Base-by-base conservation (phyloP, 2,797 vertebrate genomes). In the Eleutherodactylus coqui region DNA sequence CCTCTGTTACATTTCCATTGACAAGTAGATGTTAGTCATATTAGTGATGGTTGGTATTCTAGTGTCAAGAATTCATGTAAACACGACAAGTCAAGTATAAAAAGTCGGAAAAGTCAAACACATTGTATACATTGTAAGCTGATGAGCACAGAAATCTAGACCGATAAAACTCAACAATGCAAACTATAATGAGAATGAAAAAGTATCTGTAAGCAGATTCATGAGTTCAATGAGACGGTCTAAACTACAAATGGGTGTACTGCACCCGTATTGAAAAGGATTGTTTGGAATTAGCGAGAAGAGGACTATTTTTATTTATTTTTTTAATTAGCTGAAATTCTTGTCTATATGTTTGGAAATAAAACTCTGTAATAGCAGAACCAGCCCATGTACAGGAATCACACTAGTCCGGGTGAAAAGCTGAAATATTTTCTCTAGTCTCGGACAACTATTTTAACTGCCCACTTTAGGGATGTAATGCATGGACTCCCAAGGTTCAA, bases 1-100 rank as follows among this genome's bases (percentile, higher is more conserved):
- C 36, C 58, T 86, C 32, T 17, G 34, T 82, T 82, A 76, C 79
- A 82, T 67, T 64, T 45, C 69, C 69, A 73, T 85, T 81, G 84
- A 80, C 76, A 80, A 73, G 64, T 69, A 72, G 64, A 79, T 58
- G 76, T 77, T 79, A 55, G 64, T 73, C 51, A 62, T 79, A 86
- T 86, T 72, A 51, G 51, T 79, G 41, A 81, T 75, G 38, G 51
- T 60, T 75, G 67, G 77, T 81, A 86, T 81, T 73, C 67, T 70
- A 51, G 16, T 82, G 70, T 86, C 43, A 82, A 62, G 72, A 67
- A 27, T 51, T 38, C 51, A 73, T 86, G 79, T 82, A 82, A 82
- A 82, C 85, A 86, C 67, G 36, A 77, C 27, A 85, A 79, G 43
- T 51, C 53, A 79, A 43, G 47, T 55, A 55, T 55, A 72, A 79